Base-by-base conservation (phyloP, 2,113 vertebrate species). In the Nothoprocta perdicaria region DNA sequence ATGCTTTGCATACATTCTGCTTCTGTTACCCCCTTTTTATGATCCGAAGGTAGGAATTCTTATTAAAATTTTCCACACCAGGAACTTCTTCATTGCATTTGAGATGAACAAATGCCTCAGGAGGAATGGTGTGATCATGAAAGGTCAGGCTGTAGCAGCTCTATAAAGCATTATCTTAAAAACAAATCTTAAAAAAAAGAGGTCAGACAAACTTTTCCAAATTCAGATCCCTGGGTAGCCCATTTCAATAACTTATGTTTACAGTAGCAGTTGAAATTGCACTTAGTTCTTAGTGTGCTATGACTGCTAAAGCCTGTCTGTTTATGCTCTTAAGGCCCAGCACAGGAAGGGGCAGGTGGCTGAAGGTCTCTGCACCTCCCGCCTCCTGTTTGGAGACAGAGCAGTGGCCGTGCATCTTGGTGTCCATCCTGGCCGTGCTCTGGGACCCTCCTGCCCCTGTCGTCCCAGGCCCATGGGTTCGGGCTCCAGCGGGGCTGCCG, bases 81-180 rank as follows among this genome's bases (percentile, higher is more conserved):
- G 60, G 60, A 92, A 77, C 89, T 83, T 92, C 83, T 86, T 91
- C 90, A 83, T 80, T 89, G 60, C 52, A n/a, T 87, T 74, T 87
- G 61, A 89, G 75, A 87, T 75, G 89, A 95, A 63, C 74, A 93
- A 82, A 84, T 62, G 86, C 52, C 76, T 87, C 72, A 72, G 41
- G 81, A 92, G 81, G 89, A 92, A 89, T 12, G 63, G 72, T 22
- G 85, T 71, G 72, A 43, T 52, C 76, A 48, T 21, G 26, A 94
- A 91, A 92, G 91, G 79, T 92, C 86, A 84, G 16, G 77, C 52
- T 33, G 38, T 55, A 55, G 50, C 35, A 90, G 62, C 61, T 85
- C 68, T 80, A 57, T 87, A 83, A 94, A 89, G 74, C 27, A 35
- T 33, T 63, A 41, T 29, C 75, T 73, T 53, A 0, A 62, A 62